Evolutionary conservation across 2,888 invertebrate species (phyloP).

Genomic region (Charanyca ferruginea): DNA sequence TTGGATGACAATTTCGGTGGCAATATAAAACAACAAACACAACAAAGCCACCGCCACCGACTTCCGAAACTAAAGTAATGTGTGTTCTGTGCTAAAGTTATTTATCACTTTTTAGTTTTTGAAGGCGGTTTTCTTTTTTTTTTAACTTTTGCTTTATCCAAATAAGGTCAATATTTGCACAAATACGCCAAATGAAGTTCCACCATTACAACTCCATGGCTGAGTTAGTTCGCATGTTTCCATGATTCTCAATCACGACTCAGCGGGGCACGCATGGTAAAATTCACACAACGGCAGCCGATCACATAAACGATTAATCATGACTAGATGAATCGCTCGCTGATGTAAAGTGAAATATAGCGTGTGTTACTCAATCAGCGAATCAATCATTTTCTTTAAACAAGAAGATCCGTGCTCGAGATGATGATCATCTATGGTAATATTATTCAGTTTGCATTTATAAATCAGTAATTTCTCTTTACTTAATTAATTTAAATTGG

Average conservation of each 20-base stretch:
- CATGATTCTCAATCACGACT: slow-evolving; percentile 45
- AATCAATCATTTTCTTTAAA: slow-evolving; percentile 10
- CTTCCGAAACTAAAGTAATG: too few relatives aligned
- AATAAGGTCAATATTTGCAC: too few relatives aligned
- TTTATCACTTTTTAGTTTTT: too few relatives aligned
- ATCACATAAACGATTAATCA: slow-evolving; percentile 42
- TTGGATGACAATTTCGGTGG: too few relatives aligned
- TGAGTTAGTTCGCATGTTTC: slow-evolving; percentile 18
- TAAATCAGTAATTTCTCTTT: slow-evolving; percentile 11
- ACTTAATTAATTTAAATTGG: neutral
- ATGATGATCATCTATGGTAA: slow-evolving; percentile 2
- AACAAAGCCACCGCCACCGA: too few relatives aligned
- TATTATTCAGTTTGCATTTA: neutral
- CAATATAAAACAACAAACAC: too few relatives aligned
- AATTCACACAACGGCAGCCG: slow-evolving; percentile 45
- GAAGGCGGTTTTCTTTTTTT: too few relatives aligned
- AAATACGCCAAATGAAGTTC: too few relatives aligned
- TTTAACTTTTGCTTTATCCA: too few relatives aligned
- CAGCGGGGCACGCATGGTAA: slow-evolving; percentile 29
- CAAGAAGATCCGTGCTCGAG: slow-evolving; percentile 1
- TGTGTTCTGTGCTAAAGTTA: too few relatives aligned
- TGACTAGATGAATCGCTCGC: slow-evolving; percentile 35
- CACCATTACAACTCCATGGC: slow-evolving; percentile 30
- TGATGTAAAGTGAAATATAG: slow-evolving; percentile 41
- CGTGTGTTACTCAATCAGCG: slow-evolving; percentile 40